phyloP scores from a whole-genome alignment of 2,113 vertebrate species.

The Benitochromis conjunctus region DNA sequence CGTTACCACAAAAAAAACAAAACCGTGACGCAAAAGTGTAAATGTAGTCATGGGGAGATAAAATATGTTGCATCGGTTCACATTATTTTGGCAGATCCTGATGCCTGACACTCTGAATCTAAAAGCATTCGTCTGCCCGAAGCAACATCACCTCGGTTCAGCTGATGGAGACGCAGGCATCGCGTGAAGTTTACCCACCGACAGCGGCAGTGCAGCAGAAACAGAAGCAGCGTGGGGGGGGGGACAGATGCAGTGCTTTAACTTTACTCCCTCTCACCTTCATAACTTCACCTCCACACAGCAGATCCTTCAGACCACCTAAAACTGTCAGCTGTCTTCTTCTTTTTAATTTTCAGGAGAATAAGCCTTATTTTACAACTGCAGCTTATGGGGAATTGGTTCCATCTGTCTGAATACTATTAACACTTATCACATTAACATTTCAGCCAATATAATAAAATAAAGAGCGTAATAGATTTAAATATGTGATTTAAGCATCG shows the following conservation, averaged over 20 bases:
- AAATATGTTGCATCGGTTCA: background rate
- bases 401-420: background rate
- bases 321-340: background rate
- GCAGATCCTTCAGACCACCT: background rate
- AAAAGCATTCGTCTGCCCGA: background rate
- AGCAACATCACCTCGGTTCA: background rate
- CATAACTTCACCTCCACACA: background rate
- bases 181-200: background rate
- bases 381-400: background rate
- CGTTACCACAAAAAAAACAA: background rate
- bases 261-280: background rate
- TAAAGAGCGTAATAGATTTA: background rate
- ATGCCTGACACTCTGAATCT: background rate
- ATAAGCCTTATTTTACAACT: background rate
- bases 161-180: background rate
- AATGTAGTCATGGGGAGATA: background rate
- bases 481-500: background rate
- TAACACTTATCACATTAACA: background rate
- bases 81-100: background rate
- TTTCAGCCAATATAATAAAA: background rate
- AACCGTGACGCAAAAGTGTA: background rate
- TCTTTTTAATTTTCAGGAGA: background rate
- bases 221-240: accelerated
- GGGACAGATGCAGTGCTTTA: accelerated
- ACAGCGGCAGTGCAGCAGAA: background rate